Conservation (phyloP, 2,888 invertebrate genomes). For the Drosophila robusta region DNA sequence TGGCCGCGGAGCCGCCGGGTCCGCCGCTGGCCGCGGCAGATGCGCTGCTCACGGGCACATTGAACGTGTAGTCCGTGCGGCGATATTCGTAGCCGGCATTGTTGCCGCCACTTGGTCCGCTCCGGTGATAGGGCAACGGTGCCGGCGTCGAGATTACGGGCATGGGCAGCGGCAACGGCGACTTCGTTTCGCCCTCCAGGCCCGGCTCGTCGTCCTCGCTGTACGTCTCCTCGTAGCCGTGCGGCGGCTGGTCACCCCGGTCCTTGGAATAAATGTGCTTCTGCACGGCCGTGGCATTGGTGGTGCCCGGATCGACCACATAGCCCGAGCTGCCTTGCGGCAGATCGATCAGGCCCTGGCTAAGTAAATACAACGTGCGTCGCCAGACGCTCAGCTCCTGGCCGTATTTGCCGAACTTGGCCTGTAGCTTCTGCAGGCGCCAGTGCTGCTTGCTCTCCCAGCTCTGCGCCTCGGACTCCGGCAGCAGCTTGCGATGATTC, state of each 20-base stretch:
- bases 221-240: slow-evolving; percentile 80
- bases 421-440: slow-evolving; percentile 62
- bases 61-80: slow-evolving; percentile 60
- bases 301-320: slow-evolving; percentile 64
- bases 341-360: slow-evolving; percentile 80
- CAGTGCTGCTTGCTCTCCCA: slow-evolving; percentile 71
- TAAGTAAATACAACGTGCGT: slow-evolving; percentile 76
- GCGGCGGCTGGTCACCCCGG: slow-evolving; percentile 85
- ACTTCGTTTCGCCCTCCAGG: slow-evolving; percentile 67
- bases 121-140: slow-evolving; percentile 42
- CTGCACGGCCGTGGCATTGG: slow-evolving; percentile 65
- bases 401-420: slow-evolving; percentile 63
- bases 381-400: slow-evolving; percentile 79
- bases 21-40: slow-evolving; percentile 61
- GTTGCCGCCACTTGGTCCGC: background rate
- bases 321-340: slow-evolving; percentile 64
- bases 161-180: slow-evolving; percentile 37
- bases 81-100: slow-evolving; percentile 56
- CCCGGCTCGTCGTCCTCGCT: slow-evolving; percentile 82
- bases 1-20: slow-evolving; percentile 52
- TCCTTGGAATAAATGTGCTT: slow-evolving; percentile 79
- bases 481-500: slow-evolving; percentile 75
- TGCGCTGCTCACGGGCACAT: slow-evolving; percentile 53
- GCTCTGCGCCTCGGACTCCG: slow-evolving; percentile 57
- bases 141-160: slow-evolving; percentile 38